Percentiles rank a stretch among this genome's conserved stretches.
Evolutionary conservation across 2,797 vertebrate genomes (phyloP).

Genomic region (Vespertilio murinus): DNA sequence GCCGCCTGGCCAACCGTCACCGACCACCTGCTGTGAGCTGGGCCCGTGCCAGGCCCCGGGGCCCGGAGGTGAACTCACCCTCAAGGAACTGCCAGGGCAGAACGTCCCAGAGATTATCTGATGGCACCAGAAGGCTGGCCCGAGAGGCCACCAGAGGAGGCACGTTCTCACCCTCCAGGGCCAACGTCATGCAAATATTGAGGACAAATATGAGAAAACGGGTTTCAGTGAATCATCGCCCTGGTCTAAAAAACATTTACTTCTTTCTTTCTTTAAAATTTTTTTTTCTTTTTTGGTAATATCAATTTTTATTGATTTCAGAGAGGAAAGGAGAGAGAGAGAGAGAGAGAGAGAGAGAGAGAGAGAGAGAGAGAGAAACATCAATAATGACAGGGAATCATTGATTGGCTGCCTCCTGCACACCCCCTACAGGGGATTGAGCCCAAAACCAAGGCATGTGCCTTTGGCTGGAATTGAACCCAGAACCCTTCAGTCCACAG

Average conservation of each 20-base stretch:
- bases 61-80: neutral
- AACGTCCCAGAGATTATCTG: neutral
- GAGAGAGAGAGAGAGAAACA: no score
- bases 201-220: neutral
- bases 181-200: neutral
- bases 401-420: no score
- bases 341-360: no score
- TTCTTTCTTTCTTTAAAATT: no score
- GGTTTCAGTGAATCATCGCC: neutral
- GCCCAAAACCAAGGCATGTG: no score
- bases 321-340: no score
- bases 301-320: no score
- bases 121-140: neutral
- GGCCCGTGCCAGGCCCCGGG: neutral
- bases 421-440: no score
- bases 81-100: neutral
- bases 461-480: no score
- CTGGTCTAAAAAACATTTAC: neutral
- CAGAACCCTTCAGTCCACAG: no score
- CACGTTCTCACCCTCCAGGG: neutral
- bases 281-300: no score
- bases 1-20: neutral
- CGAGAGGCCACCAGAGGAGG: neutral
- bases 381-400: no score
- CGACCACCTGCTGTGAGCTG: neutral